Conservation (phyloP, 2,888 invertebrate genomes). For the Aradus depressus region DNA sequence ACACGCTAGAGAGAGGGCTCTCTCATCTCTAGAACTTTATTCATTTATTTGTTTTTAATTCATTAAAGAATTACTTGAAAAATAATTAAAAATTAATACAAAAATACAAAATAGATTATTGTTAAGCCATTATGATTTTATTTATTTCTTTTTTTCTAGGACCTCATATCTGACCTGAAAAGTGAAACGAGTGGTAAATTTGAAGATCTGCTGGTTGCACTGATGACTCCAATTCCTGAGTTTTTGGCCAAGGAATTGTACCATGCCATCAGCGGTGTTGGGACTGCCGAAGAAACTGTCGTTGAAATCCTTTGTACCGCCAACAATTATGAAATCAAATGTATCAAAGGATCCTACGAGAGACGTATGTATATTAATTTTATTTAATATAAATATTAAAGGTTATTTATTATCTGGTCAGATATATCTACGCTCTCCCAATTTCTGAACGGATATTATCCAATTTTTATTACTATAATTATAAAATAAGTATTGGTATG, state of each 20-base stretch:
- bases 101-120: too few species aligned
- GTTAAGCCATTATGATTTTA: too few species aligned
- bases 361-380: conserved; percentile 47
- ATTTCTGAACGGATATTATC: too few species aligned
- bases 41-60: too few species aligned
- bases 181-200: conserved; percentile 83
- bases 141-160: conserved; percentile 25
- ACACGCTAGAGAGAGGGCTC: too few species aligned
- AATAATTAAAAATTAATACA: too few species aligned
- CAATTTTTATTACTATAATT: too few species aligned
- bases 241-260: conserved; percentile 74
- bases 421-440: too few species aligned
- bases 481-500: background rate
- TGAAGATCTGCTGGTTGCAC: conserved; percentile 66
- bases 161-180: conserved; percentile 66
- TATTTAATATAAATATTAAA: too few species aligned
- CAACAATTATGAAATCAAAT: conserved; percentile 70
- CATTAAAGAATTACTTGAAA: too few species aligned
- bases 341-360: conserved; percentile 65
- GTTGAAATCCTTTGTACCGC: conserved; percentile 83
- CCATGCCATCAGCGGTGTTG: conserved; percentile 71
- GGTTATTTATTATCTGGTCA: too few species aligned
- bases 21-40: too few species aligned
- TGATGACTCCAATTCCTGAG: conserved; percentile 75
- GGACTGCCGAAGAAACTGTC: conserved; percentile 73